phyloP scores from a whole-genome alignment of 1,140 invertebrate species.

The Neodiprion virginianus region DNA sequence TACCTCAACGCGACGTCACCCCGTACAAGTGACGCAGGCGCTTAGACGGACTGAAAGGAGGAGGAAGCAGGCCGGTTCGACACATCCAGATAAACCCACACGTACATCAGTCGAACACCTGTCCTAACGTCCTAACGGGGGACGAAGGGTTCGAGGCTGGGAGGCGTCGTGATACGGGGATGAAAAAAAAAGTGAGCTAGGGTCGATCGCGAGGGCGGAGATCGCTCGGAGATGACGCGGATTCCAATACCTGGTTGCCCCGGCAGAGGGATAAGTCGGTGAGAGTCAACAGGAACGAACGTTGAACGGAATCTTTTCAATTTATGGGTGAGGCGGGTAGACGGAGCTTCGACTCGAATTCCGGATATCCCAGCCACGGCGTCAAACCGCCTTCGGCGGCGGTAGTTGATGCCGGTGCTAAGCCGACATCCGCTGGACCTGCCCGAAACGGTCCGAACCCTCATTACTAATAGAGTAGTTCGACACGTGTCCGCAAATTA shows the following conservation, averaged over 20 bases:
- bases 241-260: background rate
- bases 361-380: background rate
- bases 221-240: constrained; percentile 1
- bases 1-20: too few relatives aligned
- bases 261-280: background rate
- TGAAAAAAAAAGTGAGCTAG: background rate
- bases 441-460: background rate
- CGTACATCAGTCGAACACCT: background rate
- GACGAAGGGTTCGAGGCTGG: background rate
- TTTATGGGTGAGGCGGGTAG: too few relatives aligned
- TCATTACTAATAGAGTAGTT: background rate
- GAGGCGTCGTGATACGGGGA: background rate
- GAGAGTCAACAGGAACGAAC: constrained; percentile 7
- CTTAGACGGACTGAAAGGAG: too few relatives aligned
- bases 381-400: background rate
- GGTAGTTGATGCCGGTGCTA: constrained; percentile 3
- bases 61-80: too few relatives aligned
- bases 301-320: background rate
- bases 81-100: background rate
- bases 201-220: background rate
- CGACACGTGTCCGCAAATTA: constrained; percentile 2
- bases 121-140: background rate
- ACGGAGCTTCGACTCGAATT: background rate
- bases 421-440: background rate
- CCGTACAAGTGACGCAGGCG: too few relatives aligned